phyloP scores from a whole-genome alignment of 2,113 vertebrate genomes.

The Nematolebias whitei region DNA sequence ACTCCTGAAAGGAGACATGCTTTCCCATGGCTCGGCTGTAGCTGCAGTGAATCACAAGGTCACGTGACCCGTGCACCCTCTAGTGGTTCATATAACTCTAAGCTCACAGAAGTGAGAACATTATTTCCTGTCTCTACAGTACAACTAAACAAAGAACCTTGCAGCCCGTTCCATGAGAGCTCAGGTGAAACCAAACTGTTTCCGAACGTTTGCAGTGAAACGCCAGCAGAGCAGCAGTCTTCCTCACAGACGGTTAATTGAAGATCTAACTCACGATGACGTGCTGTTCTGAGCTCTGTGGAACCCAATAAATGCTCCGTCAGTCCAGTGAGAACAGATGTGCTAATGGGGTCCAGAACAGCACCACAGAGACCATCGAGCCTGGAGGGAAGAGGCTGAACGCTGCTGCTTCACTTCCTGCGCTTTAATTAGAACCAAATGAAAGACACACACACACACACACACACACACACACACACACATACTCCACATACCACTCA shows the following conservation, averaged over 20 bases:
- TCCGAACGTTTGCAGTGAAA: no score
- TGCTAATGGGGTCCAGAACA: constrained; percentile 60
- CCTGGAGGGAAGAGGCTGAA: constrained; percentile 46
- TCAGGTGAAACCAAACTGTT: no score
- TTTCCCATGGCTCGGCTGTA: no score
- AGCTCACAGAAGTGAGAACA: no score
- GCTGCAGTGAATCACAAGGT: no score
- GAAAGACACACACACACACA: constrained; percentile 35
- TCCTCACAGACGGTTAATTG: not conserved
- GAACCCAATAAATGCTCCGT: constrained; percentile 38
- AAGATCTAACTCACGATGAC: constrained; percentile 9
- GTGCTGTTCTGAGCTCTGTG: constrained; percentile 33
- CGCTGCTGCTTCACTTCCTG: constrained; percentile 61
- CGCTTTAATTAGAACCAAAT: constrained; percentile 74
- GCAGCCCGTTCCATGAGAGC: no score
- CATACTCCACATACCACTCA: not conserved
- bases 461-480: not conserved
- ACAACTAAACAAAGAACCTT: no score
- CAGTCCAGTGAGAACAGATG: constrained; percentile 51
- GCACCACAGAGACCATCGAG: constrained; percentile 14
- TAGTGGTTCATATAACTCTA: no score
- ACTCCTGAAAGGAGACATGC: no score
- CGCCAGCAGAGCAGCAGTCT: not conserved
- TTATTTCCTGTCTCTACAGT: no score
- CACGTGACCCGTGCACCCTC: no score